These are phyloP conservation scores for Podarcis muralis DNA, from an alignment of 2,113 vertebrate species.

Conservation along the genomic window DNA sequence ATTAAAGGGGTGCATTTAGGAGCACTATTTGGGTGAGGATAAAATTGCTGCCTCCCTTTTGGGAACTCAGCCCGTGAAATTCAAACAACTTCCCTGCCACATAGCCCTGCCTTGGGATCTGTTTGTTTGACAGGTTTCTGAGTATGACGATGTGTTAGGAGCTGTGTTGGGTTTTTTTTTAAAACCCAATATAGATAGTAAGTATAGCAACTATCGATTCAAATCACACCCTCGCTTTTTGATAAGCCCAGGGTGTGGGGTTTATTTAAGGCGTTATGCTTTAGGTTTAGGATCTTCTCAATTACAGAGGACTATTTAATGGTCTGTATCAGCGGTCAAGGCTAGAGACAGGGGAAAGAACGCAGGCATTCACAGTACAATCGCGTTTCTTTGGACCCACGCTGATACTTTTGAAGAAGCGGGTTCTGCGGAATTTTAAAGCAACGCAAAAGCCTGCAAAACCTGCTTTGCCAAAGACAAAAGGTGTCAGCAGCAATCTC, in stretches of 20 bases:
- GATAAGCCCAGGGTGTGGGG: background rate
- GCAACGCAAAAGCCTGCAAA: background rate
- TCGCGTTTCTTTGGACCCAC: background rate
- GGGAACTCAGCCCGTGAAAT: background rate
- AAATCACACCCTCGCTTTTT: background rate
- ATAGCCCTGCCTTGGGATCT: background rate
- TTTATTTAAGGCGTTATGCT: background rate
- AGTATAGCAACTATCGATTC: background rate
- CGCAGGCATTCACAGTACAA: too few species aligned
- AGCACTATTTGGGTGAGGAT: background rate
- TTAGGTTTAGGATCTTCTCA: too few species aligned
- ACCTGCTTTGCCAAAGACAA: background rate
- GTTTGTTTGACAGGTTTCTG: background rate
- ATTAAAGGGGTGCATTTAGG: background rate
- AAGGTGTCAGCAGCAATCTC: background rate
- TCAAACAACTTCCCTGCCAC: background rate
- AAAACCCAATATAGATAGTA: background rate
- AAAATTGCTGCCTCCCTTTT: background rate
- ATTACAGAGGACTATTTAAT: background rate
- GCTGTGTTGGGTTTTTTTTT: background rate
- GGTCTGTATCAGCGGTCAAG: background rate
- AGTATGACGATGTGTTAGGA: background rate
- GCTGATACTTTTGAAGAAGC: background rate
- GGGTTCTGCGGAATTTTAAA: background rate
- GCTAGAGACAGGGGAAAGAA: background rate